A percentile compares a stretch with the other conserved stretches of the same genome.
phyloP scores from a whole-genome alignment of 2,888 invertebrate genomes.

The Temnothorax rugatulus region DNA sequence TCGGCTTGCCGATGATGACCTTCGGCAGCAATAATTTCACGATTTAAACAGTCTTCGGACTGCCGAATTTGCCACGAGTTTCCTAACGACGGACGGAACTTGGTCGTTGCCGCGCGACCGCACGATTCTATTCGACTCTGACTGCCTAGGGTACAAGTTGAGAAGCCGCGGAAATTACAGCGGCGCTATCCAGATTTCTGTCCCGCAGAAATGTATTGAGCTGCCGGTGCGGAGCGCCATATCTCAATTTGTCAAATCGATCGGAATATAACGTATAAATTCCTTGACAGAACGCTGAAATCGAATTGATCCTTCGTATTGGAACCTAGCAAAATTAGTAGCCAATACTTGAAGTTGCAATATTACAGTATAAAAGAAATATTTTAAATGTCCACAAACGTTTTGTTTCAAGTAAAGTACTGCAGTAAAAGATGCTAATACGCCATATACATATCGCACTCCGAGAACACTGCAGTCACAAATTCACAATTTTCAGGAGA shows the following conservation, averaged over 20 bases:
- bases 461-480: too few species aligned
- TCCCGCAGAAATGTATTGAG: conserved; percentile 35
- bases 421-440: too few species aligned
- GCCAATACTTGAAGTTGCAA: background rate
- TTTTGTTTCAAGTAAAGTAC: too few species aligned
- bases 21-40: conserved; percentile 51
- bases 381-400: background rate
- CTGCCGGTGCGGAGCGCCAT: background rate
- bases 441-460: too few species aligned
- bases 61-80: conserved; percentile 40
- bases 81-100: conserved; percentile 49
- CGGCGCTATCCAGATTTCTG: conserved; percentile 42
- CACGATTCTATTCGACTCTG: conserved; percentile 48
- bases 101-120: conserved; percentile 50
- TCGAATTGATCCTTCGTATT: conserved; percentile 5
- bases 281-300: background rate
- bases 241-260: conserved; percentile 33
- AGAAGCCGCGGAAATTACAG: conserved; percentile 40
- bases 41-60: conserved; percentile 44
- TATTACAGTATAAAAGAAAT: background rate
- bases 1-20: conserved; percentile 38
- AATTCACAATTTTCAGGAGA: too few species aligned
- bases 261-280: background rate
- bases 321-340: background rate
- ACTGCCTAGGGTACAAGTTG: conserved; percentile 41